A percentile compares a stretch with the other conserved stretches of the same genome.
phyloP scores from a whole-genome alignment of 2,113 vertebrate species.

The Centropristis striata region DNA sequence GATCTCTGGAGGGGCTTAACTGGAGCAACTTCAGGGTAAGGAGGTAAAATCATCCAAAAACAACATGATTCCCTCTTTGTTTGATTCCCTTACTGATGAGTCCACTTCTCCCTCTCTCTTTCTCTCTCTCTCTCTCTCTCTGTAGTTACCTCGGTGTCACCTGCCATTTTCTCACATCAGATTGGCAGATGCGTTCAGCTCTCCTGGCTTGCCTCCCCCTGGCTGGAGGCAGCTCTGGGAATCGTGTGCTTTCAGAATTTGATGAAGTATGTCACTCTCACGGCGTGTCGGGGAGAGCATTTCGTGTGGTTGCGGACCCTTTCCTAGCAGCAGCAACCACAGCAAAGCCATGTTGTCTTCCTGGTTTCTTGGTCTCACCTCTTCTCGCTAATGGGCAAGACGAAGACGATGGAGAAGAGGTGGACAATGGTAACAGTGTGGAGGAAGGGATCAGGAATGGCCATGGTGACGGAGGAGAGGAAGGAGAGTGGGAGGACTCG shows the following conservation, averaged over 20 bases:
- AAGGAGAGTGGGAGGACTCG: conserved; percentile 70
- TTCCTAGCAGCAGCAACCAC: conserved; percentile 58
- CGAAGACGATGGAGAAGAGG: conserved; percentile 61
- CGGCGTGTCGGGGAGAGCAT: conserved; percentile 82
- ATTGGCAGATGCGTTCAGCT: conserved; percentile 86
- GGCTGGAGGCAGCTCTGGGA: conserved; percentile 66
- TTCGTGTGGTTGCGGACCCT: conserved; percentile 82
- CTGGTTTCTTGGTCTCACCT: conserved; percentile 77
- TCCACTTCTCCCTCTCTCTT: conserved; percentile 4
- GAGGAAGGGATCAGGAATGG: conserved; percentile 64
- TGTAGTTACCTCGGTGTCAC: conserved; percentile 85
- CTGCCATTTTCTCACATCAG: conserved; percentile 85
- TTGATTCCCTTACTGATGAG: conserved; percentile 17
- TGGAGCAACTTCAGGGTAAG: conserved; percentile 68
- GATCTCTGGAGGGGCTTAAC: conserved; percentile 79
- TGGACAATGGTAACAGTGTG: conserved; percentile 29
- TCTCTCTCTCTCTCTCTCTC: conserved; percentile 19
- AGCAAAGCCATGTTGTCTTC: conserved; percentile 75
- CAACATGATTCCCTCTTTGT: background rate
- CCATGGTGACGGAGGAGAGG: conserved; percentile 46
- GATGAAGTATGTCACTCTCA: conserved; percentile 85
- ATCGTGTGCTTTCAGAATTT: conserved; percentile 82
- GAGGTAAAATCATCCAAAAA: conserved; percentile 43
- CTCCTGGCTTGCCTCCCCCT: conserved; percentile 86
- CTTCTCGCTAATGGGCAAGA: conserved; percentile 38